Conservation (phyloP, 2,113 vertebrate species). For the Mastomys natalensis region DNA sequence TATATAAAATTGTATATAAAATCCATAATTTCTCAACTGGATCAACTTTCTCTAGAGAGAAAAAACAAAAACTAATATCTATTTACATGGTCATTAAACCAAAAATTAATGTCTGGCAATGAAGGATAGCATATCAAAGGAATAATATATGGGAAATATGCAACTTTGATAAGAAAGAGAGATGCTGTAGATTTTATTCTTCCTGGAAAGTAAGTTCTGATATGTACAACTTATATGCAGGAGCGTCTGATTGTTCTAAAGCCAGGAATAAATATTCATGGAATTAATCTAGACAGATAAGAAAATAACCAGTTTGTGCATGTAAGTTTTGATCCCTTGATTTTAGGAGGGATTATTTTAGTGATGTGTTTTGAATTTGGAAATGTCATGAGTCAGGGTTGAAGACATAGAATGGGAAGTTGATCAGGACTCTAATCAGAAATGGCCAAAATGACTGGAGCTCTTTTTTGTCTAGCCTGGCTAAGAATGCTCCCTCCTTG, state of each 20-base stretch:
- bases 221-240: slow-evolving; percentile 63
- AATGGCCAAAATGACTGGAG: not conserved
- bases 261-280: slow-evolving; percentile 85
- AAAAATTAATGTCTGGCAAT: not conserved
- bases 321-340: slow-evolving; percentile 77
- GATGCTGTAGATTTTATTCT: slow-evolving; percentile 71
- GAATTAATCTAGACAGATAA: slow-evolving; percentile 84
- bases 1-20: slow-evolving; percentile 5
- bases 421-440: not conserved
- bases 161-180: slow-evolving; percentile 54
- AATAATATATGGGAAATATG: slow-evolving; percentile 38
- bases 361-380: slow-evolving; percentile 78
- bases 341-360: slow-evolving; percentile 84
- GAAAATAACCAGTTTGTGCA: slow-evolving; percentile 76
- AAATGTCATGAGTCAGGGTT: slow-evolving; percentile 7
- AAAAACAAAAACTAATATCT: not conserved
- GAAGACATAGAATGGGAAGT: slow-evolving; percentile 44
- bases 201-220: slow-evolving; percentile 68
- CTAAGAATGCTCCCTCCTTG: not conserved
- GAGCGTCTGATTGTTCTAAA: slow-evolving; percentile 73
- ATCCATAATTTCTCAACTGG: not conserved
- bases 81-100: not conserved
- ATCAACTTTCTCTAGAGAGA: not conserved
- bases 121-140: slow-evolving; percentile 50
- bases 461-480: not conserved